Evolutionary conservation across 2,888 invertebrate species (phyloP).

Genomic region (Galerucella nymphaeae): DNA sequence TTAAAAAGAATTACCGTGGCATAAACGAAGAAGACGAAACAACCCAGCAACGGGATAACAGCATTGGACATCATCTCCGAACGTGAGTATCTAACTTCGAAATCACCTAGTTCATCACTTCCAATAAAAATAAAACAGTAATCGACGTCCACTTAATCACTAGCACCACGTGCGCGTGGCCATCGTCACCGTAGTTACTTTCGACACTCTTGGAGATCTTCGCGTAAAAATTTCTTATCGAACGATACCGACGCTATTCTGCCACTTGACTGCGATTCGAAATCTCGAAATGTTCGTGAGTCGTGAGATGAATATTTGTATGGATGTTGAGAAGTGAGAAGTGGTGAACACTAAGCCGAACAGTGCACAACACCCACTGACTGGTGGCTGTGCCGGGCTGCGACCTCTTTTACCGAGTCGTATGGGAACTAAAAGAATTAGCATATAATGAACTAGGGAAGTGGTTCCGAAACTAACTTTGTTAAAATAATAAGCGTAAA

Average conservation of each 20-base stretch:
- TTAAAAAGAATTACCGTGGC: conserved; percentile 34
- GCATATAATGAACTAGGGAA: conserved; percentile 6
- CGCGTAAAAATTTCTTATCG: conserved; percentile 12
- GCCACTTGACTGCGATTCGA: conserved; percentile 6
- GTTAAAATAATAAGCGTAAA: background rate
- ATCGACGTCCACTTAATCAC: conserved; percentile 13
- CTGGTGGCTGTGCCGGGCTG: conserved; percentile 1
- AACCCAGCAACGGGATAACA: conserved; percentile 34
- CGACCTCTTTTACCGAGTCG: conserved; percentile 10
- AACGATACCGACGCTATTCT: conserved; percentile 9
- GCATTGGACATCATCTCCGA: conserved; percentile 37
- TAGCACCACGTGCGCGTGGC: conserved; percentile 24
- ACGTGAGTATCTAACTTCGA: background rate
- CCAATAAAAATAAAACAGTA: conserved; percentile 4
- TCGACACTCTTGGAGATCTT: conserved; percentile 15
- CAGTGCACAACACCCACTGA: conserved; percentile 17
- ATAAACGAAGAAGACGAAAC: conserved; percentile 25
- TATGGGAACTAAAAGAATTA: conserved; percentile 17
- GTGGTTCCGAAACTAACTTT: background rate
- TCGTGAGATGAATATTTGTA: conserved; percentile 17
- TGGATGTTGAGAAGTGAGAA: conserved; percentile 11
- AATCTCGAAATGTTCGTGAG: conserved; percentile 9
- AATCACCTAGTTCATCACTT: conserved; percentile 21
- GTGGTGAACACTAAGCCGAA: conserved; percentile 2
- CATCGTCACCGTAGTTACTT: conserved; percentile 21